A percentile compares a stretch with the other conserved stretches of the same genome.
These are phyloP conservation scores for Phoxinus phoxinus DNA, from an alignment of 2,113 vertebrate genomes.

Conservation along the genomic window DNA sequence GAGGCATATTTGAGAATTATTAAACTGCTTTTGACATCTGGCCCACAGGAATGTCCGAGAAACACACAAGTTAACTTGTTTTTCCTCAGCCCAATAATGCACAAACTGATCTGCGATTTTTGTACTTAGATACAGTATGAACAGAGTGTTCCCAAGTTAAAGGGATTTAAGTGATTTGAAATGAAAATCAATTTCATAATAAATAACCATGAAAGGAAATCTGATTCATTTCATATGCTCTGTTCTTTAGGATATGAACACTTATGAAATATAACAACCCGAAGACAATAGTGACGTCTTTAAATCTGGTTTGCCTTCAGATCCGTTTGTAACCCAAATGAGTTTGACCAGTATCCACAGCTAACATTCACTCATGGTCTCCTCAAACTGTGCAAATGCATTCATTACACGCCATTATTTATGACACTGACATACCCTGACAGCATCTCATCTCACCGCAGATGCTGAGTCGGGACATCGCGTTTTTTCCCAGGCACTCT, in stretches of 20 bases:
- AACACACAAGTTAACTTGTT: constrained; percentile 4
- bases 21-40: constrained; percentile 49
- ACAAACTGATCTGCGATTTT: constrained; percentile 15
- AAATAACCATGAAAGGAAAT: constrained; percentile 9
- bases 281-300: not conserved
- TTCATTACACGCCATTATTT: not conserved
- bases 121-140: not conserved
- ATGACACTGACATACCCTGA: too few species aligned
- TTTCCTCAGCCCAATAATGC: constrained; percentile 9
- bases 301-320: constrained; percentile 19
- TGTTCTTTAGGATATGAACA: constrained; percentile 6
- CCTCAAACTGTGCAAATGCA: not conserved
- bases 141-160: constrained; percentile 20
- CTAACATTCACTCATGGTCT: not conserved
- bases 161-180: constrained; percentile 35
- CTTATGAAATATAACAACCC: constrained; percentile 4
- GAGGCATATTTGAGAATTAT: constrained; percentile 1
- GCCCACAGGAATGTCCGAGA: constrained; percentile 23
- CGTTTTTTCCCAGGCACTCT: too few species aligned
- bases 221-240: not conserved
- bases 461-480: too few species aligned
- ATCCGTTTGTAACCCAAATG: not conserved
- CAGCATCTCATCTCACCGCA: too few species aligned
- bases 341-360: not conserved
- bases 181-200: constrained; percentile 29